A percentile compares a stretch with the other conserved stretches of the same genome.
Evolutionary conservation across 2,888 invertebrate species (phyloP).

Genomic region (Campoletis raptor): DNA sequence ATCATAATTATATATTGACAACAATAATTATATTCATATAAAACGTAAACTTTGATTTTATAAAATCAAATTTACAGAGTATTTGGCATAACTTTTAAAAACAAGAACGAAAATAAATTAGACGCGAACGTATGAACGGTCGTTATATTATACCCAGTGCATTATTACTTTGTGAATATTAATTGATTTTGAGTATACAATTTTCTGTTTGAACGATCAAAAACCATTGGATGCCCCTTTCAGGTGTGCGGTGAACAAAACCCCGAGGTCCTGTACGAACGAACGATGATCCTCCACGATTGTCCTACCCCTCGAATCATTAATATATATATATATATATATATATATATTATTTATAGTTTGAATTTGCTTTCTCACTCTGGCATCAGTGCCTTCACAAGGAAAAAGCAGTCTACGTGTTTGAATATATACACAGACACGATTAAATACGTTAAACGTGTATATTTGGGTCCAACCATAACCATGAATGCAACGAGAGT

Average conservation of each 20-base stretch:
- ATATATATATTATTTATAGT: slow-evolving; percentile 1
- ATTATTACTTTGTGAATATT: slow-evolving; percentile 83
- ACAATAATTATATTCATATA: too few species aligned
- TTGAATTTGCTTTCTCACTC: slow-evolving; percentile 46
- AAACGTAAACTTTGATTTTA: too few species aligned
- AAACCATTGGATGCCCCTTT: slow-evolving; percentile 72
- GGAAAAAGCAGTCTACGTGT: slow-evolving; percentile 8
- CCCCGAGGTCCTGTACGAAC: slow-evolving; percentile 2
- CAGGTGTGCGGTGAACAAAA: slow-evolving; percentile 24
- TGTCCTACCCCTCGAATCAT: slow-evolving; percentile 34
- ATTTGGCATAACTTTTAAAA: too few species aligned
- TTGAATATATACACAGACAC: background rate
- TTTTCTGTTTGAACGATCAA: slow-evolving; percentile 84
- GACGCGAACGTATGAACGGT: slow-evolving; percentile 70
- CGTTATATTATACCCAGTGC: slow-evolving; percentile 78
- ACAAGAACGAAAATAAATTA: background rate
- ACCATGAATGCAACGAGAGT: background rate
- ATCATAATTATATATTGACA: background rate
- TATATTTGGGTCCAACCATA: background rate
- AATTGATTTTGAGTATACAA: slow-evolving; percentile 84
- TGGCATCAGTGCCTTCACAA: background rate
- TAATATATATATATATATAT: slow-evolving; percentile 19
- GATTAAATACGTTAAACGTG: background rate
- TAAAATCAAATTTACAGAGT: too few species aligned
- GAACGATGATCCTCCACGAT: slow-evolving; percentile 34